Evolutionary conservation across 2,113 vertebrate genomes (phyloP).

Genomic region (Zosterops lateralis): DNA sequence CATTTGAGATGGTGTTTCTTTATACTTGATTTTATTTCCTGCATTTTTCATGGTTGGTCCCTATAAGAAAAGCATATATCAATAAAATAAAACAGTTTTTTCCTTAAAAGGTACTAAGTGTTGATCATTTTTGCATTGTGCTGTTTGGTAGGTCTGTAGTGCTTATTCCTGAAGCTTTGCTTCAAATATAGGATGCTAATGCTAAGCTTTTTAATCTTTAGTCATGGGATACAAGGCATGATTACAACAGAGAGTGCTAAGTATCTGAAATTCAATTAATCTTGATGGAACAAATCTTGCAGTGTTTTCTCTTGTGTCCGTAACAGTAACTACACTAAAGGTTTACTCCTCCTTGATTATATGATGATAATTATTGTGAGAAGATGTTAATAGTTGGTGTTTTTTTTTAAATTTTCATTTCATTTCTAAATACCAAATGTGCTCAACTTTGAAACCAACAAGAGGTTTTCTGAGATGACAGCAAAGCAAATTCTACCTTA

Average conservation of each 20-base stretch:
- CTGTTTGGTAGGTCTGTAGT: not conserved
- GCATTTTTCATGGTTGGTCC: not conserved
- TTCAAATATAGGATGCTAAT: not conserved
- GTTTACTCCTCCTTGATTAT: not conserved
- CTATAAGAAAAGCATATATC: not conserved
- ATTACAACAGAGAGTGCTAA: not conserved
- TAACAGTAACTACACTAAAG: not conserved
- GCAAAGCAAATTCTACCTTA: not conserved
- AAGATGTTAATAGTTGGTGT: not conserved
- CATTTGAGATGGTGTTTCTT: not conserved
- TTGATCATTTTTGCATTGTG: not conserved
- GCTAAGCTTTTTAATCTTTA: not conserved
- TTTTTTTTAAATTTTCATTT: not conserved
- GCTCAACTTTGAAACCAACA: not conserved
- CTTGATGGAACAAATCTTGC: not conserved
- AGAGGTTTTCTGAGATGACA: not conserved
- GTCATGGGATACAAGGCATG: not conserved
- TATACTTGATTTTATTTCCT: not conserved
- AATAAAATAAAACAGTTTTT: not conserved
- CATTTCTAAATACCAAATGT: not conserved
- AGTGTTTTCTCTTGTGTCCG: not conserved
- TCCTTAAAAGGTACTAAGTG: not conserved
- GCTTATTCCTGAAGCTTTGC: not conserved
- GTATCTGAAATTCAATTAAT: not conserved
- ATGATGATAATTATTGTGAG: not conserved